Base-by-base conservation (phyloP, 2,888 invertebrate species). In the Xanthorhoe spadicearia region DNA sequence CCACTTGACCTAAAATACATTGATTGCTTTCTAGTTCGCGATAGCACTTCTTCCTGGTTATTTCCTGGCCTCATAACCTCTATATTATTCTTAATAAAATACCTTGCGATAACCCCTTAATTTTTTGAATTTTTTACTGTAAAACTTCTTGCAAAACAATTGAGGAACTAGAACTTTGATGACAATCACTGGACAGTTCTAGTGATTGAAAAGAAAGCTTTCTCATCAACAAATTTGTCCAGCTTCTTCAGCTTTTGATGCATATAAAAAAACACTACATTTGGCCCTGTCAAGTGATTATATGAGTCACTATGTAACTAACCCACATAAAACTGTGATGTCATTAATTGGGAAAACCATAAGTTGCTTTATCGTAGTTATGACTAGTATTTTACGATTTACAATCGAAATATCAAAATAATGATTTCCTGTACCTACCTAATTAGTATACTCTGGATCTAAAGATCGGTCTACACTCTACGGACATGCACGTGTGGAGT, bases 1-100 rank as follows among this genome's bases (percentile, higher is more conserved):
- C 55, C 23, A 55, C 60, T 70, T 68, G 68, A 72, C 68, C 70
- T 70, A 61, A 61, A 66, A 57, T 57, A 62, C 51, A 54, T 56
- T 61, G 56, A 69, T 64, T 64, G 23, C 58, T 59, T 63, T 66
- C 63, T 65, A 60, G 57, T 32, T 43, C 53, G 48, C 48, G 57
- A 67, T 65, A 71, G 18, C 43, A 65, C 54, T 64, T 52, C 46
- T 58, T 65, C 58, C 50, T 61, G 58, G 54, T 43, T 60, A 63
- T 63, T 68, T 54, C 19, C 43, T 49, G 57, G 23, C 67, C 59
- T 49, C 48, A 50, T 64, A 54, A 54, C 48, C 48, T 35, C 65
- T 46, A 15, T 32, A n/a, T n/a, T n/a, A n/a, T n/a, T n/a, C n/a
- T 43, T 13, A 32, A 7, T 7, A 32, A 32, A 1, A 32, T n/a